A percentile compares a stretch with the other conserved stretches of the same genome.
Evolutionary conservation across 2,113 vertebrate genomes (phyloP).

Genomic region (Gobio gobio): DNA sequence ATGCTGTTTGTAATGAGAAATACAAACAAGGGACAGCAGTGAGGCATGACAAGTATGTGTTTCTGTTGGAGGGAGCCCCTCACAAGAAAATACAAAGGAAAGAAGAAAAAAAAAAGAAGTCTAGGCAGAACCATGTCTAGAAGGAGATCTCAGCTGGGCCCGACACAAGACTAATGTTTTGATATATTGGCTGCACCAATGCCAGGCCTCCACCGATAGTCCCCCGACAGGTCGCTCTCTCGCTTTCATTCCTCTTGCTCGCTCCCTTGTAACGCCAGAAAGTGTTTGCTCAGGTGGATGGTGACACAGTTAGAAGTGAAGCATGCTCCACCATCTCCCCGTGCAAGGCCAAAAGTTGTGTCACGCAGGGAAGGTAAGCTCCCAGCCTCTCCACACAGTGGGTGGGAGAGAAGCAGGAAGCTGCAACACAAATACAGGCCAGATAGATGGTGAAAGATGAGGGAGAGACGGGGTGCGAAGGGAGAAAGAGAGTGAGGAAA

Average conservation of each 20-base stretch:
- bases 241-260: slow-evolving; percentile 59
- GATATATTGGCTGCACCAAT: slow-evolving; percentile 88
- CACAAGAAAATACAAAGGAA: slow-evolving; percentile 75
- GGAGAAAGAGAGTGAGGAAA: slow-evolving; percentile 40
- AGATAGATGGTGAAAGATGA: slow-evolving; percentile 53
- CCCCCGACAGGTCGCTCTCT: slow-evolving; percentile 66
- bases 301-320: slow-evolving; percentile 94
- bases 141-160: slow-evolving; percentile 86
- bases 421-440: slow-evolving; percentile 61
- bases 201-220: slow-evolving; percentile 88
- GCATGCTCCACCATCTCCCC: slow-evolving; percentile 82
- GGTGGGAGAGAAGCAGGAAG: slow-evolving; percentile 79
- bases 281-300: slow-evolving; percentile 99
- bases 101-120: slow-evolving; percentile 70
- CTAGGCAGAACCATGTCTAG: slow-evolving; percentile 87
- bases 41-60: slow-evolving; percentile 99
- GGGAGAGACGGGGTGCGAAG: slow-evolving; percentile 29
- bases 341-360: slow-evolving; percentile 89
- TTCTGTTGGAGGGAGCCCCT: slow-evolving; percentile 91
- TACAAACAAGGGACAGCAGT: slow-evolving; percentile 96
- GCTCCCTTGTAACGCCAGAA: slow-evolving; percentile 68
- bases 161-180: slow-evolving; percentile 97
- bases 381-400: slow-evolving; percentile 77
- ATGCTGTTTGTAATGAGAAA: slow-evolving; percentile 96
- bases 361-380: slow-evolving; percentile 89